Evolutionary conservation across 2,888 invertebrate species (phyloP), one percentile per base, ranked within the genome.

Genomic region (Conistra vaccinii): DNA sequence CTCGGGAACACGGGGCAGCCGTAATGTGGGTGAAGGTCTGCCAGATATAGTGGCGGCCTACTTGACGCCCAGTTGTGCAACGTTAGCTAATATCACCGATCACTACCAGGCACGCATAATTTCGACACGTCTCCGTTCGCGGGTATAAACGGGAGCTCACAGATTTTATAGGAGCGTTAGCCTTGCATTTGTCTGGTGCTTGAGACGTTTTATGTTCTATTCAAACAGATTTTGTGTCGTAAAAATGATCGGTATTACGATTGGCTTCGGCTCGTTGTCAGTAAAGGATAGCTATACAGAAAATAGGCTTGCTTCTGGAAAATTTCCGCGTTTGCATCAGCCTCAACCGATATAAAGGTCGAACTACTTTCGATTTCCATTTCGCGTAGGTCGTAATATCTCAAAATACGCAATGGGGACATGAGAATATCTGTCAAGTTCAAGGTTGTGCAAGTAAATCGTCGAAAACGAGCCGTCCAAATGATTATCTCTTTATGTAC

Each of bases 21-120:
- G 89, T 89, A 90, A 94, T 93, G 89, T 93, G 90, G 96, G 96
- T 96, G 95, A 96, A 96, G 96, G 96, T 96, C 95, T 91, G 92
- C 94, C 94, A 91, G 93, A 93, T 95, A 93, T 96, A 96, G 94
- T 90, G 85, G 77, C 90, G 95, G 79, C 94, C 94, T 91, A 94
- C 91, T 91, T 93, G 89, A 91, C 90, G 90, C 90, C 85, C 85
- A 87, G 87, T 95, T 95, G 93, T 94, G 94, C 92, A 96, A 96
- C 89, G 86, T 86, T 82, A 85, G 86, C 88, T 85, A 87, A 88
- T 87, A 85, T 89, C 73, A 72, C 85, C 86, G 88, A 88, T 83
- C 87, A 87, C 85, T 90, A 87, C 87, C 75, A 76, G 88, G 84
- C 88, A 89, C 90, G 89, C 86, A 85, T 89, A 85, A 91, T 93